Evolutionary conservation across 2,113 vertebrate species (phyloP).

Genomic region (Lepus americanus): DNA sequence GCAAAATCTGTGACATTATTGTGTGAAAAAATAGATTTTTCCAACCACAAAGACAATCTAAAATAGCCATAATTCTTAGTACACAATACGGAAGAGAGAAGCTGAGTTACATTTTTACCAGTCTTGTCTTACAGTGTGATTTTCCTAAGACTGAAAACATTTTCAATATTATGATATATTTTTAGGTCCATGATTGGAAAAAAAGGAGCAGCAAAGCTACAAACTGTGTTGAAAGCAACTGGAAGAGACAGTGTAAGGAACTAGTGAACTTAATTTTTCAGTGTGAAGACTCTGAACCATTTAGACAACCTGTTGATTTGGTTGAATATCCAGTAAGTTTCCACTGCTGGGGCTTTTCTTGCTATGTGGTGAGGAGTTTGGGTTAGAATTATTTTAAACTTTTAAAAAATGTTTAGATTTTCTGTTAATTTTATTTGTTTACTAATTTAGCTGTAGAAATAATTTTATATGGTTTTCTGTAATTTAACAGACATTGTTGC

Average conservation of each 20-base stretch:
- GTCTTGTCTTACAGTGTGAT: neutral
- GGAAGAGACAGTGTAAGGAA: conserved; percentile 95
- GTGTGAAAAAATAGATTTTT: neutral
- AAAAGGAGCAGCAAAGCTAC: conserved; percentile 74
- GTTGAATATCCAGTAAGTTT: conserved; percentile 94
- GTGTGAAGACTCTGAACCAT: conserved; percentile 97
- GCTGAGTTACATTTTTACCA: neutral
- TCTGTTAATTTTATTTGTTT: neutral
- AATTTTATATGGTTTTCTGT: neutral
- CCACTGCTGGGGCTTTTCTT: neutral
- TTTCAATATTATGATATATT: conserved; percentile 9
- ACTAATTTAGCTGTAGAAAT: neutral
- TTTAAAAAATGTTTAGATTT: neutral
- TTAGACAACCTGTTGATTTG: conserved; percentile 95
- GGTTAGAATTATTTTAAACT: neutral
- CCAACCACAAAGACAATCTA: neutral
- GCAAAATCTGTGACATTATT: neutral
- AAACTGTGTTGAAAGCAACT: conserved; percentile 90
- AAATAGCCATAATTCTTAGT: neutral
- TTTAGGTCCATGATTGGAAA: conserved; percentile 83
- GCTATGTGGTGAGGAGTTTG: neutral
- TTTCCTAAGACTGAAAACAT: neutral
- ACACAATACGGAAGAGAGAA: neutral
- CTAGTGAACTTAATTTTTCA: conserved; percentile 95
- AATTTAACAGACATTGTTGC: neutral